These are phyloP conservation scores for Tenualosa ilisha DNA, from an alignment of 2,797 vertebrate species.

Conservation along the genomic window DNA sequence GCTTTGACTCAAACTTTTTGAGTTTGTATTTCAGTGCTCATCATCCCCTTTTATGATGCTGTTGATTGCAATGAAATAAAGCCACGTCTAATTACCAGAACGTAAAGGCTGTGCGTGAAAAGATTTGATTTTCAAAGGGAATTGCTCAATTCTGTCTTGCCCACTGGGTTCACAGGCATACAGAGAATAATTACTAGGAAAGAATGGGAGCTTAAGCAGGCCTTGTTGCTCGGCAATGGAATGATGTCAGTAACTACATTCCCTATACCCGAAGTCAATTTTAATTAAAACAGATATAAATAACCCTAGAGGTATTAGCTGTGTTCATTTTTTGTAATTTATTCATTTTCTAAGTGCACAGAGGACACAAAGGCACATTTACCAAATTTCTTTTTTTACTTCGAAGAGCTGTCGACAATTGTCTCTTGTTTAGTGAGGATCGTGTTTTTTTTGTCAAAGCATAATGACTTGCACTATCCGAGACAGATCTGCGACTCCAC, in stretches of 20 bases:
- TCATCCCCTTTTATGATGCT: not conserved
- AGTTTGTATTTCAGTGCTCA: not conserved
- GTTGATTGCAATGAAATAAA: not conserved
- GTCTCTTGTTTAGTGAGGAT: not conserved
- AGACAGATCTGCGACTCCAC: not conserved
- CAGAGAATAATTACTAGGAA: slow-evolving; percentile 12
- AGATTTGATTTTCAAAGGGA: slow-evolving; percentile 16
- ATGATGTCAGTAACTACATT: slow-evolving; percentile 5
- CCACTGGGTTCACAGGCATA: not conserved
- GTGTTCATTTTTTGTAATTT: not conserved
- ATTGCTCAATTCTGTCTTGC: not conserved
- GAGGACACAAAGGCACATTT: not conserved
- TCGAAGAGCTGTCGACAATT: not conserved
- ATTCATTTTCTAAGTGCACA: not conserved
- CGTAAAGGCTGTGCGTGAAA: not conserved
- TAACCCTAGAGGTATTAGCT: not conserved
- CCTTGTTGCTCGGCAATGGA: slow-evolving; percentile 16
- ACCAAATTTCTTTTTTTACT: not conserved
- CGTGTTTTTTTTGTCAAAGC: slow-evolving; percentile 1
- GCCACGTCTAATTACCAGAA: not conserved
- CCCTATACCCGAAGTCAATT: slow-evolving; percentile 18
- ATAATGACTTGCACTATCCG: slow-evolving; percentile 9
- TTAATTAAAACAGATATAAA: slow-evolving; percentile 21
- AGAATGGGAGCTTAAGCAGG: slow-evolving; percentile 5
- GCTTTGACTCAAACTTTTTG: not conserved